Conservation (phyloP, 2,797 vertebrate species). For the Arctocebus calabarensis region DNA sequence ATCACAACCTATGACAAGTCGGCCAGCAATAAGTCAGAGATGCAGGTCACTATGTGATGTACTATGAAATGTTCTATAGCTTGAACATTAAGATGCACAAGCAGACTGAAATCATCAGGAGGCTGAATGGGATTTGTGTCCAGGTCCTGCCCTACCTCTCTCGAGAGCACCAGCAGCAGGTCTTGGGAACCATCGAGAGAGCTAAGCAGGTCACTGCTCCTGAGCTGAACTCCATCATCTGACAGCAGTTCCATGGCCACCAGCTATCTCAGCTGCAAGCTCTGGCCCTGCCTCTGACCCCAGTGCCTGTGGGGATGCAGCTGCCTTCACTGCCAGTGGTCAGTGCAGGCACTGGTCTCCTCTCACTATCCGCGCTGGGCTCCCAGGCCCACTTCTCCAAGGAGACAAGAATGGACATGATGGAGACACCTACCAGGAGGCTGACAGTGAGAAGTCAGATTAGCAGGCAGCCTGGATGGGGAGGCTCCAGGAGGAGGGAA, state of each 20-base stretch:
- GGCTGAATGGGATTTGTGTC: conserved; percentile 98
- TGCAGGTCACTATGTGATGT: conserved; percentile 81
- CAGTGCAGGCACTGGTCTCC: conserved; percentile 95
- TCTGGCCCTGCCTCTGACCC: conserved; percentile 96
- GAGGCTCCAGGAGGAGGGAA: neutral
- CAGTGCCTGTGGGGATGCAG: conserved; percentile 95
- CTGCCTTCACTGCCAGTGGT: conserved; percentile 94
- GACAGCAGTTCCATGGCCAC: conserved; percentile 99
- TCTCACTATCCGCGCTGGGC: conserved; percentile 96
- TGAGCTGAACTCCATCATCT: conserved; percentile 99
- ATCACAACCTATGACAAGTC: too few relatives aligned
- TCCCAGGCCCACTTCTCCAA: conserved; percentile 98
- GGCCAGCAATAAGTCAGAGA: too few relatives aligned
- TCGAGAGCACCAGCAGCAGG: conserved; percentile 99
- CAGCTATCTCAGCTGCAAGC: conserved; percentile 99
- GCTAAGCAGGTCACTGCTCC: conserved; percentile 99
- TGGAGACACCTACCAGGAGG: conserved; percentile 94
- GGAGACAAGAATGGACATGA: conserved; percentile 98
- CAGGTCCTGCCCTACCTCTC: conserved; percentile 99
- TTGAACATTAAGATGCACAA: conserved; percentile 99
- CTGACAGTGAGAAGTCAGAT: conserved; percentile 97
- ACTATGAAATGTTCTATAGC: conserved; percentile 99
- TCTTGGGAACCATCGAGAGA: conserved; percentile 97
- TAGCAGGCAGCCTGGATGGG: conserved; percentile 82
- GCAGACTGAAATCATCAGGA: conserved; percentile 99